Evolutionary conservation across 1,140 invertebrate genomes (phyloP), one percentile per base, ranked within the genome.

Genomic region (Diplogasteroides magnus): DNA sequence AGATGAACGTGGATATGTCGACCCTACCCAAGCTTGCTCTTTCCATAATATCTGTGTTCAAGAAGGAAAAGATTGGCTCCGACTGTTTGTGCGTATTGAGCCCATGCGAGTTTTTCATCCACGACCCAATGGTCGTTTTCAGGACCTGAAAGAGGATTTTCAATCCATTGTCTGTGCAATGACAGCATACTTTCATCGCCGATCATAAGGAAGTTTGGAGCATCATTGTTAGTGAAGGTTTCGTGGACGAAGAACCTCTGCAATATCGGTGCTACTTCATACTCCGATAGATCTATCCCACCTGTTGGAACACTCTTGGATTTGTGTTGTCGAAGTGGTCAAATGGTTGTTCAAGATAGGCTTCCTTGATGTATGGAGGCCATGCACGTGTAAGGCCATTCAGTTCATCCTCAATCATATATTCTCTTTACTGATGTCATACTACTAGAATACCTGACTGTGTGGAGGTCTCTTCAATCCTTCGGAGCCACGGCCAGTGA

Each of bases 1-100:
- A n/a, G n/a, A n/a, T n/a, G n/a, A n/a, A n/a, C n/a, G n/a, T n/a
- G n/a, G n/a, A n/a, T n/a, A n/a, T n/a, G n/a, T n/a, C n/a, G n/a
- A n/a, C n/a, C n/a, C 86, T 77, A 69, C 15, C 90, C 92, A 2
- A 93, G 93, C 78, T 89, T 90, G 84, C 91, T 94, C 84, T 91
- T 88, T 68, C 93, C 93, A 87, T 96, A 96, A 84, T 87, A 95
- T 64, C 93, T 87, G 85, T 97, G 93, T 82, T 96, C 93, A 27
- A 95, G 74, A 83, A 90, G 88, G 48, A 95, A 89, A 72, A 90
- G 90, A 1, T 93, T 83, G 0, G 93, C 93, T 61, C 88, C 88
- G 82, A 89, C n/a, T n/a, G n/a, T n/a, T n/a, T n/a, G n/a, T n/a
- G 91, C 91, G 86, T 91, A 91, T 70, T 89, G 87, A 2, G 92